Evolutionary conservation across 35 echinoderm and acorn worm genomes (phyloP), one percentile per base, ranked within the genome.

Genomic region (Stichopus chloronotus): DNA sequence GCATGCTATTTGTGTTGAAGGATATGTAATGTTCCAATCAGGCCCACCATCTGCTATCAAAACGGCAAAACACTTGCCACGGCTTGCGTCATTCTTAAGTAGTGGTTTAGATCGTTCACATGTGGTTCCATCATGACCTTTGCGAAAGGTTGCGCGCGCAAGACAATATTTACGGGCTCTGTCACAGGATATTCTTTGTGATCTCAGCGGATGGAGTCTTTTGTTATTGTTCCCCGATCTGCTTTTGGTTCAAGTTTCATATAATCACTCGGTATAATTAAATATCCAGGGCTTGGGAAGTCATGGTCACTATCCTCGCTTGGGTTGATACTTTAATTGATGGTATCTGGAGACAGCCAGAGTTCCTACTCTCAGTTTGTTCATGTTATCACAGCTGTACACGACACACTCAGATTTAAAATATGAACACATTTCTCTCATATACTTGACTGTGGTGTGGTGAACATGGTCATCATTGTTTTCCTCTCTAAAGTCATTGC

Each of bases 251-350:
- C 17, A 58, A 57, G 78, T 80, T 61, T 55, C 72, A 82, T 79
- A 65, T 92, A 92, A 25, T 79, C 92, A 93, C 58, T 60, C 9
- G 80, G 92, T 7, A 57, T 55, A 84, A 93, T 63, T 55, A 93
- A 74, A 22, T 93, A 93, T 52, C 81, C 61, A 5, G 92, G 81
- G 24, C 7, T 74, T 5, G 80, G 58, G 65, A 93, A 93, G 55
- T 93, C 92, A 85, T 93, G 92, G 63, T 93, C 92, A 5, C 16
- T 69, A 56, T 93, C 80, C 10, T 52, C 25, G 30, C 21, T 71
- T 60, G 79, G 92, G 71, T 58, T 72, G 6, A 63, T 82, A 22
- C 56, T 55, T 52, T 30, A 81, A 8, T 59, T 92, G 72, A 61
- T 80, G 56, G 56, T 92, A 81, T 72, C 90, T 57, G n/a, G 76